Evolutionary conservation across 1,140 invertebrate species (phyloP).

Genomic region (Vollenhovia emeryi): DNA sequence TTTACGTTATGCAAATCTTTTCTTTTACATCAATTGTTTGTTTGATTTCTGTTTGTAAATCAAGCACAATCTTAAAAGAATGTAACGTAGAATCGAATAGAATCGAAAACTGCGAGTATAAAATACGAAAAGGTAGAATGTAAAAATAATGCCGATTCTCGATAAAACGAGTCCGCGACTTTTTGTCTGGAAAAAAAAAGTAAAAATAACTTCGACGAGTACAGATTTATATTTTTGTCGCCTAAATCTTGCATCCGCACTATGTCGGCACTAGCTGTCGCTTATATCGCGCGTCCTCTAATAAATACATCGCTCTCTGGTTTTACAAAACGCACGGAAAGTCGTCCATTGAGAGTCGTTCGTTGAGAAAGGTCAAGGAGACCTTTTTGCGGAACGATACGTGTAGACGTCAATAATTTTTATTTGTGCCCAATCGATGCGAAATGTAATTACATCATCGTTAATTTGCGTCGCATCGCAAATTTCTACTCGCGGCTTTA

Average conservation of each 20-base stretch:
- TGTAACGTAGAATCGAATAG: background rate
- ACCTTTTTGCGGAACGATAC: conserved; percentile 16
- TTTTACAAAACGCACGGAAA: conserved; percentile 29
- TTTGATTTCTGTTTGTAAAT: background rate
- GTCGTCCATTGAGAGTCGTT: background rate
- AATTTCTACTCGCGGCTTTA: background rate
- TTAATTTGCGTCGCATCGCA: background rate
- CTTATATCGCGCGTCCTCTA: background rate
- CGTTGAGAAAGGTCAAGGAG: background rate
- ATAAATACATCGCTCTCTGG: background rate
- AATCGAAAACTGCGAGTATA: background rate
- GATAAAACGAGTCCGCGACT: background rate
- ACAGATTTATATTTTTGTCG: background rate
- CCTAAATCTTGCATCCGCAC: background rate
- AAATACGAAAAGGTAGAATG: background rate
- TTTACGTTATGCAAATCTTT: background rate
- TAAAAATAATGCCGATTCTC: background rate
- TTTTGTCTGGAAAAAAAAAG: background rate
- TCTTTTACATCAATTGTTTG: background rate
- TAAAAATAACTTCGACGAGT: background rate
- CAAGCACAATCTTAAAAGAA: background rate
- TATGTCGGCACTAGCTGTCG: background rate
- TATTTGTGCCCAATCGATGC: conserved; percentile 2
- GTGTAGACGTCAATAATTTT: conserved; percentile 16
- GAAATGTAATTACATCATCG: conserved; percentile 9